Evolutionary conservation across 2,797 vertebrate genomes (phyloP).

Genomic region (Choloepus didactylus): DNA sequence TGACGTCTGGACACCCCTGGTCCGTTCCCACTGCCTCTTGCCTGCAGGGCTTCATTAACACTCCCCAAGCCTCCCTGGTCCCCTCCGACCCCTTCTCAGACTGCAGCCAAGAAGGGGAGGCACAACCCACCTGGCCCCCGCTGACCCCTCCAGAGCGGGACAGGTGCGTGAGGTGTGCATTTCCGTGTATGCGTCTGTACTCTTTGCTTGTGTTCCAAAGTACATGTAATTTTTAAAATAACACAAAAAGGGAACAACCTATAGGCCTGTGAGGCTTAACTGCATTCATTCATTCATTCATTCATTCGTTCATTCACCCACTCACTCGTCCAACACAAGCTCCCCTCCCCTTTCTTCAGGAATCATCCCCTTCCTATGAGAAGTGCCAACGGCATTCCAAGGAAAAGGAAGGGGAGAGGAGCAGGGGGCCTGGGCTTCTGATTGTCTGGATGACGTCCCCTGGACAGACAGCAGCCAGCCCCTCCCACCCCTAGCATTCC

Average conservation of each 20-base stretch:
- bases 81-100: background rate
- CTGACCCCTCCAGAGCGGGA: background rate
- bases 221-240: background rate
- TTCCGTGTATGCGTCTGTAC: background rate
- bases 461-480: background rate
- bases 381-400: background rate
- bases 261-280: background rate
- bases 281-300: background rate
- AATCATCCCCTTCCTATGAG: background rate
- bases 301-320: background rate
- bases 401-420: background rate
- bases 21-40: background rate
- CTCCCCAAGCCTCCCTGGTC: background rate
- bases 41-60: background rate
- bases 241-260: background rate
- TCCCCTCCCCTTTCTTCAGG: background rate
- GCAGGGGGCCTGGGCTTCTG: background rate
- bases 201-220: conserved; percentile 19
- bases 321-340: background rate
- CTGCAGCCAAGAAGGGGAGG: too few relatives aligned
- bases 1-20: background rate
- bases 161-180: rapidly evolving
- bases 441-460: background rate
- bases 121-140: rapidly evolving
- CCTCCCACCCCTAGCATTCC: background rate